A percentile compares a stretch with the other conserved stretches of the same genome.
phyloP scores from a whole-genome alignment of 2,888 invertebrate species.

The Lasiommata megera region DNA sequence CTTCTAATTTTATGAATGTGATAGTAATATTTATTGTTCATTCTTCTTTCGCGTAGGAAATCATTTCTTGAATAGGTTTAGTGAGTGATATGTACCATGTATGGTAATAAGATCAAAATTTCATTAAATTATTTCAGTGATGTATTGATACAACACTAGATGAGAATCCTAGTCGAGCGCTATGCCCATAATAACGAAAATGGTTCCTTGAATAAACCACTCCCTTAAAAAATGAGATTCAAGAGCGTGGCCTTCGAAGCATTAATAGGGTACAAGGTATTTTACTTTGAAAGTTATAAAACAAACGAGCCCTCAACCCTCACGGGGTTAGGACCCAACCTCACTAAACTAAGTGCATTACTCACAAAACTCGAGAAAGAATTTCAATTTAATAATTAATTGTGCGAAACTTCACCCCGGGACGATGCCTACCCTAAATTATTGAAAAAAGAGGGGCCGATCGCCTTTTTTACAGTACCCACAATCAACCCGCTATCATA shows the following conservation, averaged over 20 bases:
- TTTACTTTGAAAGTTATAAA: conserved; percentile 35
- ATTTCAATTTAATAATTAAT: conserved; percentile 49
- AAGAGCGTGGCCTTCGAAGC: conserved; percentile 20
- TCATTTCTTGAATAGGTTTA: too few species aligned
- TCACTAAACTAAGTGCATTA: conserved; percentile 35
- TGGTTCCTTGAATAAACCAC: too few species aligned
- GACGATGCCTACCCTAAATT: conserved; percentile 34
- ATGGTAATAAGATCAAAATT: too few species aligned
- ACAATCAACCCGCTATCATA: background rate
- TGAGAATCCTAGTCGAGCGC: too few species aligned
- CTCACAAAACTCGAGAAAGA: conserved; percentile 37
- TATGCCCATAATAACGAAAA: too few species aligned
- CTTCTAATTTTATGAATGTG: too few species aligned
- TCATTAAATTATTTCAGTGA: too few species aligned
- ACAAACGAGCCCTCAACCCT: conserved; percentile 30
- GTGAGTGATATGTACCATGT: too few species aligned
- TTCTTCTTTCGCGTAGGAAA: too few species aligned
- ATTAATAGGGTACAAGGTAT: conserved; percentile 34
- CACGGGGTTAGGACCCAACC: conserved; percentile 30
- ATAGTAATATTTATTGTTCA: too few species aligned
- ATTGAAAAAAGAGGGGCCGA: conserved; percentile 40
- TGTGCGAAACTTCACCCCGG: conserved; percentile 39
- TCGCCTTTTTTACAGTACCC: background rate
- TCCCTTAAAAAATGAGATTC: conserved; percentile 20
- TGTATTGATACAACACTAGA: too few species aligned